Conservation (phyloP, 1,140 invertebrate genomes). For the Tetramorium alpestre region DNA sequence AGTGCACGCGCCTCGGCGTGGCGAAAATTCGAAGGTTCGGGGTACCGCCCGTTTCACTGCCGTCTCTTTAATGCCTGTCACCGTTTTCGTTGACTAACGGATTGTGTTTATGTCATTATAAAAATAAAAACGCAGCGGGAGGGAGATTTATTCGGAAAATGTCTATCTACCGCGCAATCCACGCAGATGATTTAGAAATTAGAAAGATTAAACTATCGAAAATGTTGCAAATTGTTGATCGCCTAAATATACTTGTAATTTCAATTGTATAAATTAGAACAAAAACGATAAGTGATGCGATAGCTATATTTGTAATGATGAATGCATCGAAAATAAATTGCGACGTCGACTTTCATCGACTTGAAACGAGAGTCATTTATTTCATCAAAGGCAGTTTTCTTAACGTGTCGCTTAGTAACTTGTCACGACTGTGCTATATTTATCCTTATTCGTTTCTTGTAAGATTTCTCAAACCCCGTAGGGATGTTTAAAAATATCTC, state of each 20-base stretch:
- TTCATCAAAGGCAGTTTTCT: slow-evolving; percentile 7
- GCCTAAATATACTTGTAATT: background rate
- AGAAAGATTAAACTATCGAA: background rate
- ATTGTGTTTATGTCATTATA: background rate
- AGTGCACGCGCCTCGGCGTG: slow-evolving; percentile 77
- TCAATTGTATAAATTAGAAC: background rate
- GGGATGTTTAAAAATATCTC: slow-evolving; percentile 26
- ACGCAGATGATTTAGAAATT: background rate
- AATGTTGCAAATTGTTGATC: background rate
- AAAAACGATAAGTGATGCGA: background rate
- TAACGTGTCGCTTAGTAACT: background rate
- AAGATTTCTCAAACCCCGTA: background rate
- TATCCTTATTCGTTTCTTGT: slow-evolving; percentile 9
- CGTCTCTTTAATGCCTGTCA: slow-evolving; percentile 5
- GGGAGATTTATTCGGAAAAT: background rate
- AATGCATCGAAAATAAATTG: background rate
- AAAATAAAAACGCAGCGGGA: background rate
- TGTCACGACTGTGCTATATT: slow-evolving; percentile 11
- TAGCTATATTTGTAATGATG: background rate
- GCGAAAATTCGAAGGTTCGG: slow-evolving; percentile 75
- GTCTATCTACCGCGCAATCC: no score
- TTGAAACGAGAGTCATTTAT: slow-evolving; percentile 16
- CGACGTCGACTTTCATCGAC: background rate
- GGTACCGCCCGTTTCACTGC: background rate
- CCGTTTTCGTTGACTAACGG: slow-evolving; percentile 48